Percentiles rank a stretch among this genome's conserved stretches.
Evolutionary conservation across 2,797 vertebrate species (phyloP).

Genomic region (Setipinna tenuifilis): DNA sequence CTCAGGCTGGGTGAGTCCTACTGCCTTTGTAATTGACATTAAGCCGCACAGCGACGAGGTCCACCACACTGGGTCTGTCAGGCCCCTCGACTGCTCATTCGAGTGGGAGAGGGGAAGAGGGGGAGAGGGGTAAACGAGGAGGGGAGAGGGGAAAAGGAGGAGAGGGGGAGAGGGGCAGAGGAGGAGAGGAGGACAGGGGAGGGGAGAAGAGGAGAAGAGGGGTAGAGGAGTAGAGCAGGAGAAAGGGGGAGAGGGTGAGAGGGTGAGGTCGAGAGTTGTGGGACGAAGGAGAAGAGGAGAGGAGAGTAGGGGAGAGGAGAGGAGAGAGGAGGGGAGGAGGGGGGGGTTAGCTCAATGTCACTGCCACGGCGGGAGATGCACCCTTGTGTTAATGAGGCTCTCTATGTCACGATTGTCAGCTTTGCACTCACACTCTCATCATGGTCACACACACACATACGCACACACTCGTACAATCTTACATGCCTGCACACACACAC

Average conservation of each 20-base stretch:
- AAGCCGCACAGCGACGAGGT: slow-evolving; percentile 25
- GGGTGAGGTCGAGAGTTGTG: too few species aligned
- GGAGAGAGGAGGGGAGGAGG: slow-evolving; percentile 28
- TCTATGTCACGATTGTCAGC: slow-evolving; percentile 48
- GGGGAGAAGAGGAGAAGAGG: too few species aligned
- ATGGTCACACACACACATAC: background rate
- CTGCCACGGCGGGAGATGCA: slow-evolving; percentile 54
- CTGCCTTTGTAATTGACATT: slow-evolving; percentile 51
- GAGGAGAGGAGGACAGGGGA: too few species aligned
- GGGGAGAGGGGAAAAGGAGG: too few species aligned
- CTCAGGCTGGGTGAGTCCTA: slow-evolving; percentile 21
- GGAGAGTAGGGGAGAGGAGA: too few species aligned
- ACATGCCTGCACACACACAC: slow-evolving; percentile 26
- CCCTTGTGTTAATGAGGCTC: slow-evolving; percentile 57
- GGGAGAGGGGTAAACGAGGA: too few species aligned
- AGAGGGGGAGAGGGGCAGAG: background rate
- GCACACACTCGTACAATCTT: slow-evolving; percentile 13
- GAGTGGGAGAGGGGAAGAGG: background rate
- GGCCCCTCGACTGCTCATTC: slow-evolving; percentile 49
- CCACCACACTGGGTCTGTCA: slow-evolving; percentile 35
- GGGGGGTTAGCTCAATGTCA: slow-evolving; percentile 56
- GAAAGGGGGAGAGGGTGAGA: too few species aligned
- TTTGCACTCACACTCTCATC: background rate
- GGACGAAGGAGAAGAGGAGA: too few species aligned
- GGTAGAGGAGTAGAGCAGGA: too few species aligned